A percentile compares a stretch with the other conserved stretches of the same genome.
Evolutionary conservation across 2,797 vertebrate genomes (phyloP).

Genomic region (Aeoliscus strigatus): DNA sequence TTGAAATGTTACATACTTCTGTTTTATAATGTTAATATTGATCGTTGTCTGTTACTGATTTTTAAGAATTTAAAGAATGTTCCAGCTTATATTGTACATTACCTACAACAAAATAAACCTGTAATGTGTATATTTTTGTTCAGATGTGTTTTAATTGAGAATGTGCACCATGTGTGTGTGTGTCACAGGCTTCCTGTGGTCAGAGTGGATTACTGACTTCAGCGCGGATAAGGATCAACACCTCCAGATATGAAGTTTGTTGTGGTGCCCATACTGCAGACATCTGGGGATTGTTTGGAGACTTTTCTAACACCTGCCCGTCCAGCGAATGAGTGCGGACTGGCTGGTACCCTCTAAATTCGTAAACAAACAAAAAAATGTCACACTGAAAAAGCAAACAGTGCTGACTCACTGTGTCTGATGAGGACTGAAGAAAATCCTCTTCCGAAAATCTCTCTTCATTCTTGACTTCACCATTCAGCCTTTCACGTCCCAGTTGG

Average conservation of each 20-base stretch:
- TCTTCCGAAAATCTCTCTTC: constrained; percentile 6
- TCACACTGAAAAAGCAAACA: constrained; percentile 11
- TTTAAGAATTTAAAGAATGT: too few relatives aligned
- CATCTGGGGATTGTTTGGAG: constrained; percentile 30
- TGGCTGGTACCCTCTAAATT: constrained; percentile 15
- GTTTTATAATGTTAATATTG: too few relatives aligned
- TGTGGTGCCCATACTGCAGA: constrained; percentile 45
- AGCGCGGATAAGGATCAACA: constrained; percentile 52
- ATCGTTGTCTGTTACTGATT: too few relatives aligned
- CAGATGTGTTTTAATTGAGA: constrained; percentile 13
- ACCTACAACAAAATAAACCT: too few relatives aligned
- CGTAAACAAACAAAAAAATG: constrained; percentile 14
- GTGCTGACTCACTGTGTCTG: constrained; percentile 23
- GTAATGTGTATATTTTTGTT: constrained; percentile 5
- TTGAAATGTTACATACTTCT: too few relatives aligned
- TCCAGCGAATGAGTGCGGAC: constrained; percentile 20
- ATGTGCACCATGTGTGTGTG: constrained; percentile 23
- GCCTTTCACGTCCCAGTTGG: constrained; percentile 58
- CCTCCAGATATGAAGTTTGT: constrained; percentile 63
- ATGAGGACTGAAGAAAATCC: constrained; percentile 42
- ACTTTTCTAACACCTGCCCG: constrained; percentile 27
- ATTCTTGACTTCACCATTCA: constrained; percentile 46
- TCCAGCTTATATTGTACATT: too few relatives aligned
- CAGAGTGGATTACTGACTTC: constrained; percentile 69
- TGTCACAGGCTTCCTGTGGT: constrained; percentile 69